A percentile compares a stretch with the other conserved stretches of the same genome.
Evolutionary conservation across 2,888 invertebrate species (phyloP).

Genomic region (Drosophila setosimentum): DNA sequence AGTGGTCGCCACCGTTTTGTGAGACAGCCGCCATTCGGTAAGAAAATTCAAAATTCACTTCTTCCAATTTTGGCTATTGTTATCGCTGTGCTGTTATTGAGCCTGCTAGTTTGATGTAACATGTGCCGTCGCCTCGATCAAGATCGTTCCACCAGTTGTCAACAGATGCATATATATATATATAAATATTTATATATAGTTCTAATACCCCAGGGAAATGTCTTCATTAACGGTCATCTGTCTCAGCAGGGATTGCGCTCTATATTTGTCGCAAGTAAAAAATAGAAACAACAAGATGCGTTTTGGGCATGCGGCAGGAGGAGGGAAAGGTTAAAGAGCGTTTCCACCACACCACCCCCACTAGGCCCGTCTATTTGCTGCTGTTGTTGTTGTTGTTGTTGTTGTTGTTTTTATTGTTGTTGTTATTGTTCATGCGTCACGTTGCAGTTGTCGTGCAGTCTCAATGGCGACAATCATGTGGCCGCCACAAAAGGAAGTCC

Average conservation of each 20-base stretch:
- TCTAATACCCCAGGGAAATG: constrained; percentile 19
- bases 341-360: background rate
- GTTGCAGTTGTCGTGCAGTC: constrained; percentile 60
- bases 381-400: constrained; percentile 8
- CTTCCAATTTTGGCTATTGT: constrained; percentile 22
- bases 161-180: constrained; percentile 11
- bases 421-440: constrained; percentile 45
- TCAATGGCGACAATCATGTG: constrained; percentile 59
- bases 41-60: constrained; percentile 5
- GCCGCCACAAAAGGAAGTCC: constrained; percentile 59
- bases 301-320: background rate
- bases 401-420: constrained; percentile 6
- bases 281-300: constrained; percentile 36
- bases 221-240: constrained; percentile 52
- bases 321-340: constrained; percentile 50
- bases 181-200: constrained; percentile 36
- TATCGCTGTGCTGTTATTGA: constrained; percentile 3
- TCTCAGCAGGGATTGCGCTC: constrained; percentile 34
- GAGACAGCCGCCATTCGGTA: constrained; percentile 21
- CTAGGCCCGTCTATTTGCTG: background rate
- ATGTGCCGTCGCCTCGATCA: constrained; percentile 37
- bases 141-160: constrained; percentile 19
- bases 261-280: constrained; percentile 43
- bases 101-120: constrained; percentile 23
- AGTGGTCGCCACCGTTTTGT: constrained; percentile 51